Evolutionary conservation across 2,797 vertebrate genomes (phyloP).

Genomic region (Valencia hispanica): DNA sequence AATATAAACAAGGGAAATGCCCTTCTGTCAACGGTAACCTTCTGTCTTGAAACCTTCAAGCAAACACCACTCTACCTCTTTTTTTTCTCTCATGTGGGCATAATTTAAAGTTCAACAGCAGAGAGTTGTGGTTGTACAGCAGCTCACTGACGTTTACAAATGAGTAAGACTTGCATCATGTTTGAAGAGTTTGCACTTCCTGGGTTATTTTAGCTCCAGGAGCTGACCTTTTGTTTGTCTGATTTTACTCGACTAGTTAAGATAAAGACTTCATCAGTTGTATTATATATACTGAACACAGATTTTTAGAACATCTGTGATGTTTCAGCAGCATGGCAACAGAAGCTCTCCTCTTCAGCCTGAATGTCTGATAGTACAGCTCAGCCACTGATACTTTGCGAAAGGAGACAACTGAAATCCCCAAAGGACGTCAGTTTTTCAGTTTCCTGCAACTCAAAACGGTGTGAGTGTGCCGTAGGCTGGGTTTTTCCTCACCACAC

Average conservation of each 20-base stretch:
- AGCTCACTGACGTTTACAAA: not conserved
- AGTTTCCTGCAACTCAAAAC: slow-evolving; percentile 48
- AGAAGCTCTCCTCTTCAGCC: slow-evolving; percentile 8
- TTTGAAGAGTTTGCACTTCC: not conserved
- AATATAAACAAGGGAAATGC: not conserved
- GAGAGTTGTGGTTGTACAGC: slow-evolving; percentile 27
- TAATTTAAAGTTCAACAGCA: slow-evolving; percentile 7
- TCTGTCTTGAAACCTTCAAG: not conserved
- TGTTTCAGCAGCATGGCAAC: slow-evolving; percentile 7
- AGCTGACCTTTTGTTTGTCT: not conserved
- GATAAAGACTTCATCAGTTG: slow-evolving; percentile 18
- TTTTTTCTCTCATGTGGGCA: not conserved
- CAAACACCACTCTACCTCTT: slow-evolving; percentile 8
- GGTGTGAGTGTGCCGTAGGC: slow-evolving; percentile 21
- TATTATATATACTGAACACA: slow-evolving; percentile 20
- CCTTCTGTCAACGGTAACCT: not conserved
- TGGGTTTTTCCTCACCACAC: slow-evolving; percentile 57
- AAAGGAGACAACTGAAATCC: slow-evolving; percentile 47
- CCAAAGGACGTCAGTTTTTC: slow-evolving; percentile 46
- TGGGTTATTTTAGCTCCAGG: slow-evolving; percentile 5
- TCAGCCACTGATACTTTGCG: not conserved
- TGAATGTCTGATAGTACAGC: slow-evolving; percentile 8
- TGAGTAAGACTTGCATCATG: not conserved
- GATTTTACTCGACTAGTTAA: not conserved
- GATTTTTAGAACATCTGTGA: slow-evolving; percentile 23